These are phyloP conservation scores for Paralichthys olivaceus DNA, from an alignment of 2,113 vertebrate genomes.

Conservation along the genomic window DNA sequence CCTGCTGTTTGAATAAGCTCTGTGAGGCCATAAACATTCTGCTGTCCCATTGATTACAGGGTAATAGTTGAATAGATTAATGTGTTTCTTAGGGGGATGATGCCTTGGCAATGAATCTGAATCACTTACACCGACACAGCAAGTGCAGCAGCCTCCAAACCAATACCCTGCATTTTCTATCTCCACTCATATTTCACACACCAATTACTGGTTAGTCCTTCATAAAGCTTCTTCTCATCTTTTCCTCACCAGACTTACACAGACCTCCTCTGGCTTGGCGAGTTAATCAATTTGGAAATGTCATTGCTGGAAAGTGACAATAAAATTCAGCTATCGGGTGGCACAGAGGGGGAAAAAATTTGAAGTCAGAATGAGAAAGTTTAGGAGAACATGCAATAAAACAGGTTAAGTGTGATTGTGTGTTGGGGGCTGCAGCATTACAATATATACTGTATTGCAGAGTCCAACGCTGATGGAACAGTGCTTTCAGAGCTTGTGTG, in stretches of 20 bases:
- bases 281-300: slow-evolving; percentile 36
- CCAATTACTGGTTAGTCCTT: slow-evolving; percentile 59
- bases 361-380: slow-evolving; percentile 32
- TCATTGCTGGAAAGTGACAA: slow-evolving; percentile 24
- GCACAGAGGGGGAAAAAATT: slow-evolving; percentile 5
- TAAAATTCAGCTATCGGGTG: slow-evolving; percentile 32
- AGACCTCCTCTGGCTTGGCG: slow-evolving; percentile 7
- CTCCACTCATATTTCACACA: slow-evolving; percentile 61
- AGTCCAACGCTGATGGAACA: slow-evolving; percentile 66
- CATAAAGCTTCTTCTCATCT: slow-evolving; percentile 1
- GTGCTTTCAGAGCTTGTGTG: slow-evolving; percentile 59
- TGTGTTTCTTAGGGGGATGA: slow-evolving; percentile 67
- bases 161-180: slow-evolving; percentile 66
- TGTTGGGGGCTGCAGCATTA: slow-evolving; percentile 3
- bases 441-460: slow-evolving; percentile 56
- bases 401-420: background rate
- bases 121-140: slow-evolving; percentile 62
- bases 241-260: slow-evolving; percentile 10
- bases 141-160: slow-evolving; percentile 52
- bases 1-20: slow-evolving; percentile 73
- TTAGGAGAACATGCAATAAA: slow-evolving; percentile 19
- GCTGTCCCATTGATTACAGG: slow-evolving; percentile 75
- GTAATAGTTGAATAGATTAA: slow-evolving; percentile 77
- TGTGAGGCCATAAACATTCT: slow-evolving; percentile 60
- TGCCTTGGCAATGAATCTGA: slow-evolving; percentile 68